phyloP scores from a whole-genome alignment of 2,888 invertebrate genomes.

The Lithophane leautieri region DNA sequence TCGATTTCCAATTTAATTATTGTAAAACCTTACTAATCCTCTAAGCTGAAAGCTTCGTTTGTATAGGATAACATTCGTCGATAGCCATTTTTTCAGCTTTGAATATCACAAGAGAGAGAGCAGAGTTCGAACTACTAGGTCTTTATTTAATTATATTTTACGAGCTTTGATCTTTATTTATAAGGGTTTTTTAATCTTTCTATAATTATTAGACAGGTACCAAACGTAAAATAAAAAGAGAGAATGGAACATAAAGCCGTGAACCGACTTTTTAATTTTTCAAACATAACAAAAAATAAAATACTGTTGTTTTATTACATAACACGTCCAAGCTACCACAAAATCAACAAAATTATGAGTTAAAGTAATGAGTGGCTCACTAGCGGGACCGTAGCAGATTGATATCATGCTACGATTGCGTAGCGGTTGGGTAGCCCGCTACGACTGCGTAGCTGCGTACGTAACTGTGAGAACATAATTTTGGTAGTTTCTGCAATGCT shows the following conservation, averaged over 20 bases:
- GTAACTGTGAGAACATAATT: not conserved
- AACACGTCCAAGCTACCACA: not conserved
- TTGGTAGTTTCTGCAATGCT: not conserved
- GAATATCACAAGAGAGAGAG: not conserved
- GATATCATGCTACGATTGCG: not conserved
- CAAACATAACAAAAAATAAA: no score
- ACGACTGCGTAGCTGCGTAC: not conserved
- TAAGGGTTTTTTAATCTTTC: not conserved
- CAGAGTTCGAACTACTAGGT: not conserved
- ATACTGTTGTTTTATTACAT: not conserved
- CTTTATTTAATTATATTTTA: not conserved
- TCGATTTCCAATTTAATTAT: conserved; percentile 53
- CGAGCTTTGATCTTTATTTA: conserved; percentile 4
- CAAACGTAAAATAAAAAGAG: not conserved
- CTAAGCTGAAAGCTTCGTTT: conserved; percentile 27
- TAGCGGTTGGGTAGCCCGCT: not conserved
- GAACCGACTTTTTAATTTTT: not conserved
- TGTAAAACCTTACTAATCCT: conserved; percentile 45
- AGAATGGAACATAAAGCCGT: not conserved
- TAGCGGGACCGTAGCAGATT: not conserved
- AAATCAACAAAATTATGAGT: not conserved
- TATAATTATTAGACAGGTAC: not conserved
- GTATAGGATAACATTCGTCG: conserved; percentile 17
- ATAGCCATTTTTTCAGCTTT: conserved; percentile 10
- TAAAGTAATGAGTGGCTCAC: not conserved